Evolutionary conservation across 2,797 vertebrate species (phyloP).

Genomic region (Vultur gryphus): DNA sequence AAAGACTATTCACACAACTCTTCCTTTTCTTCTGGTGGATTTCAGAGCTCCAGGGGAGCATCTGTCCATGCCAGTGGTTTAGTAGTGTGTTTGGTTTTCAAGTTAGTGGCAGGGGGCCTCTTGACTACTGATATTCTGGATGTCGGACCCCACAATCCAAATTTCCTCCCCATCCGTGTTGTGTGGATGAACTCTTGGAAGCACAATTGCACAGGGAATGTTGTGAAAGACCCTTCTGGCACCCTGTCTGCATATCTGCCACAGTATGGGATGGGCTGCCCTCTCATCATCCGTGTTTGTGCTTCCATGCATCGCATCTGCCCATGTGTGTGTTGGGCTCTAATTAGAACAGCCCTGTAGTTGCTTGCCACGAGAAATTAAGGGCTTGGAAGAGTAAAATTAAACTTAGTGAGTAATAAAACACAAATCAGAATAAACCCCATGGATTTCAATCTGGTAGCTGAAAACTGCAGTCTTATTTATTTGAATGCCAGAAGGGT

Average conservation of each 20-base stretch:
- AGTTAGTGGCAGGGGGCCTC: not conserved
- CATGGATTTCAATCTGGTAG: not conserved
- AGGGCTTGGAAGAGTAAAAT: not conserved
- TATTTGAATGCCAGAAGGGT: not conserved
- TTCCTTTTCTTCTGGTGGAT: not conserved
- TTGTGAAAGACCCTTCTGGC: not conserved
- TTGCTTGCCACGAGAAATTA: not conserved
- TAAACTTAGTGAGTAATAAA: not conserved
- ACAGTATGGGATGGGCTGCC: not conserved
- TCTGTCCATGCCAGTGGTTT: not conserved
- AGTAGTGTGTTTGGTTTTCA: not conserved
- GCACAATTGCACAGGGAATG: not conserved
- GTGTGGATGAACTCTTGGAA: not conserved
- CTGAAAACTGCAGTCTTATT: not conserved
- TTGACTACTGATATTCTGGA: not conserved
- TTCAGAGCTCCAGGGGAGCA: not conserved
- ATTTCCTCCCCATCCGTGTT: not conserved
- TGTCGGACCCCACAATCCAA: not conserved
- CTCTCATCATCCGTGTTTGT: not conserved
- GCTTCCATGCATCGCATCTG: not conserved
- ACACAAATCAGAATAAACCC: not conserved
- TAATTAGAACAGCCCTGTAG: not conserved
- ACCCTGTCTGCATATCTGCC: not conserved
- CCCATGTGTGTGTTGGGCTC: not conserved
- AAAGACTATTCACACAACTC: not conserved